A percentile compares a stretch with the other conserved stretches of the same genome.
Evolutionary conservation across 2,888 invertebrate genomes (phyloP).

Genomic region (Polymixis lichenea): DNA sequence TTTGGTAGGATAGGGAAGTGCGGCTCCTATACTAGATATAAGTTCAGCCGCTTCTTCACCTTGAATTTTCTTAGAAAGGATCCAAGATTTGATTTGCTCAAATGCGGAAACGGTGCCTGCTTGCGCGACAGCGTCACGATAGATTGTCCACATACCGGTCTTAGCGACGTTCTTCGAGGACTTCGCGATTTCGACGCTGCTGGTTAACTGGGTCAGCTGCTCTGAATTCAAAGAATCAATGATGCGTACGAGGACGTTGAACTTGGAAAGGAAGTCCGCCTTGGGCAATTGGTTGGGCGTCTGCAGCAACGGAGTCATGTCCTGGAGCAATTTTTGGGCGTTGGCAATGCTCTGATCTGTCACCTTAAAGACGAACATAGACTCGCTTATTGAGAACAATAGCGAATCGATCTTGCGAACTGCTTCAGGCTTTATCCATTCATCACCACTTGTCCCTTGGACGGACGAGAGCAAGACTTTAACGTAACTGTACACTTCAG

Average conservation of each 20-base stretch:
- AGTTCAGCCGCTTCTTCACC: slow-evolving; percentile 91
- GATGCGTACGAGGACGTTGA: slow-evolving; percentile 90
- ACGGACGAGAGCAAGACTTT: slow-evolving; percentile 86
- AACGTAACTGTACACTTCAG: slow-evolving; percentile 91
- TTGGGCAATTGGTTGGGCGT: slow-evolving; percentile 89
- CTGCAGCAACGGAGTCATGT: slow-evolving; percentile 91
- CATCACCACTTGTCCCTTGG: slow-evolving; percentile 77
- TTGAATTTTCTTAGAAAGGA: slow-evolving; percentile 87
- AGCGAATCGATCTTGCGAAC: slow-evolving; percentile 87
- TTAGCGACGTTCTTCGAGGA: slow-evolving; percentile 81
- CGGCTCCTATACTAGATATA: slow-evolving; percentile 87
- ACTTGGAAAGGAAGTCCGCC: slow-evolving; percentile 91
- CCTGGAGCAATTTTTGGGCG: slow-evolving; percentile 85
- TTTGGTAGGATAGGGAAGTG: slow-evolving; percentile 91
- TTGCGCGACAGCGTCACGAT: slow-evolving; percentile 92
- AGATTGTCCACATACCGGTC: slow-evolving; percentile 90
- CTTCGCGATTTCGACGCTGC: slow-evolving; percentile 85
- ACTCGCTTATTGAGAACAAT: slow-evolving; percentile 86
- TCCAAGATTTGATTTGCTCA: slow-evolving; percentile 90
- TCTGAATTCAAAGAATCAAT: slow-evolving; percentile 91
- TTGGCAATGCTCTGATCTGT: slow-evolving; percentile 82
- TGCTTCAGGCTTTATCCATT: slow-evolving; percentile 82
- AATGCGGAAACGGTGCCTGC: slow-evolving; percentile 93
- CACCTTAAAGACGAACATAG: slow-evolving; percentile 40
- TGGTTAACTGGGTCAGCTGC: slow-evolving; percentile 90